Base-by-base conservation (phyloP, 2,888 invertebrate genomes). In the Catocala fraxini region DNA sequence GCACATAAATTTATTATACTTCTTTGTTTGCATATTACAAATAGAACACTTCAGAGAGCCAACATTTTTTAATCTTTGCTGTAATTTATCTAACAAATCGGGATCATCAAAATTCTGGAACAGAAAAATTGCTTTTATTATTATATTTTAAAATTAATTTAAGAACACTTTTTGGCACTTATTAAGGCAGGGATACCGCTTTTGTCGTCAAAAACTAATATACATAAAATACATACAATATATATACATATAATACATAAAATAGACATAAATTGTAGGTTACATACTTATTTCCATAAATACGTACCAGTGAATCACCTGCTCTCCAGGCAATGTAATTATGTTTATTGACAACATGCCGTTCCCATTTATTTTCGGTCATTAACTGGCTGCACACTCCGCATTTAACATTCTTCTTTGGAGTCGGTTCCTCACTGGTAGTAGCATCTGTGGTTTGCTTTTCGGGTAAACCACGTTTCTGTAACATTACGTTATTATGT, bases 301-400 rank as follows among this genome's bases (percentile, higher is more conserved):
- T 59, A 87, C 87, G 84, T 80, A 88, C 89, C 63, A 86, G 70
- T 42, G 66, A 60, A 59, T 77, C 49, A 10, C 81, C 84, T 9
- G 69, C 69, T 68, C 72, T 81, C 85, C 85, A 87, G 52, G 83
- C 86, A 59, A 86, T 82, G 42, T 69, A 75, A 61, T 82, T 75
- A 70, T 90, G 89, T 35, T 79, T 62, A 39, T 73, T 63, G 35
- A 69, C 65, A 25, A 80, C 73, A 70, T 90, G 89, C 6, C 70
- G 42, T 6, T 84, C 74, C 89, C 88, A 89, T 46, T 85, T 78
- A 5, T 10, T 63, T 63, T 77, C 75, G 34, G 70, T 51, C 42
- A 87, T 48, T 25, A 77, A 53, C 55, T 74, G 65, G 33, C 74
- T 59, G 57, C 88, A 89, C 42, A 86, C 72, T 9, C 80, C 84